These are phyloP conservation scores for Diachrysia chrysitis DNA, from an alignment of 2,888 invertebrate genomes.

Conservation along the genomic window DNA sequence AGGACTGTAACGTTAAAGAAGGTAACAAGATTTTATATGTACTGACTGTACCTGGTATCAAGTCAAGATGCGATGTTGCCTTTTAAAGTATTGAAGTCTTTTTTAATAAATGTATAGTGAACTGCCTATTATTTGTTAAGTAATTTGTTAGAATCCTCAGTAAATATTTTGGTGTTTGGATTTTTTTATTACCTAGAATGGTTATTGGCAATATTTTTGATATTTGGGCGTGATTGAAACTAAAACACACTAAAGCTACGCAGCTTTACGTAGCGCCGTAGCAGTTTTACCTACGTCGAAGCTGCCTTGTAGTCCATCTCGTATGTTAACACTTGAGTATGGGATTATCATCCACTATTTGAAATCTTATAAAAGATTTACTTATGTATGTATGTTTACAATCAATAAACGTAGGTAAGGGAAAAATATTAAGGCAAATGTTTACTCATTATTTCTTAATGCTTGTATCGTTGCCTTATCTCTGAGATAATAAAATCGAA, in stretches of 20 bases:
- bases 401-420: neutral
- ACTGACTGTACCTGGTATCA: constrained; percentile 35
- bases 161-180: no score
- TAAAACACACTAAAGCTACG: no score
- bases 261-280: constrained; percentile 3
- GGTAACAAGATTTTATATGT: constrained; percentile 53
- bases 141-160: no score
- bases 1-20: constrained; percentile 27
- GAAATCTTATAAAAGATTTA: no score
- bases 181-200: no score
- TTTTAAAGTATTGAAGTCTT: constrained; percentile 26
- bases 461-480: constrained; percentile 12
- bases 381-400: neutral
- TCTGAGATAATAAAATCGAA: constrained; percentile 27
- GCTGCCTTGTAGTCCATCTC: neutral
- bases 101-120: constrained; percentile 2
- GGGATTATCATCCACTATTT: no score
- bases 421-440: neutral
- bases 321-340: no score
- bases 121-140: neutral
- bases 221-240: no score
- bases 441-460: constrained; percentile 15
- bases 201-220: no score
- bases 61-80: constrained; percentile 6
- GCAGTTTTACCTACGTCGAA: constrained; percentile 29